A percentile compares a stretch with the other conserved stretches of the same genome.
phyloP scores from a whole-genome alignment of 2,113 vertebrate species.

The Solea solea region DNA sequence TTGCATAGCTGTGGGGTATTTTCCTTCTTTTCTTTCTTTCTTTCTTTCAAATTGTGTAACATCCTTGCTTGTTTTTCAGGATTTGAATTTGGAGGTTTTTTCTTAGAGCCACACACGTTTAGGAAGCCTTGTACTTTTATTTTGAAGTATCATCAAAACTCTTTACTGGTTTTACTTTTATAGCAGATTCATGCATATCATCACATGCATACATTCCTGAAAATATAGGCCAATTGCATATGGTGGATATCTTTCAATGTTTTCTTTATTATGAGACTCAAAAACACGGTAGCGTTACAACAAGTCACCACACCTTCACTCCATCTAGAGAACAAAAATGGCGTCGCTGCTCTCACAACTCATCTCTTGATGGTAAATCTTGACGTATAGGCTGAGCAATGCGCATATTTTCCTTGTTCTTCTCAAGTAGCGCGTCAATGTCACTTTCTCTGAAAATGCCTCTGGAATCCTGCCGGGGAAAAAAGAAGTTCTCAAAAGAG shows the following conservation, averaged over 20 bases:
- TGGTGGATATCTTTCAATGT: background rate
- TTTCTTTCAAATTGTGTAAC: too few species aligned
- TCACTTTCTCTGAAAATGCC: slow-evolving; percentile 40
- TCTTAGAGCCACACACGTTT: too few species aligned
- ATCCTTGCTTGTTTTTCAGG: too few species aligned
- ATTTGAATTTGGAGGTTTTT: too few species aligned
- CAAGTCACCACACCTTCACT: background rate
- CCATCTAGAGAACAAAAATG: background rate
- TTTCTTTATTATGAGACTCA: slow-evolving; percentile 19
- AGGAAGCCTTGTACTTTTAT: too few species aligned
- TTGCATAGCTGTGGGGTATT: too few species aligned
- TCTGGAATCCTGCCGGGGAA: slow-evolving; percentile 50
- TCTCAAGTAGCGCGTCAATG: slow-evolving; percentile 52
- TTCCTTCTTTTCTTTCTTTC: too few species aligned
- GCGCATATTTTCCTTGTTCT: slow-evolving; percentile 61
- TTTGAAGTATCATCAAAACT: too few species aligned
- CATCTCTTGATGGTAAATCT: slow-evolving; percentile 39
- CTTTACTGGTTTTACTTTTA: too few species aligned
- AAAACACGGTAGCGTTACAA: background rate
- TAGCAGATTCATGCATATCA: too few species aligned
- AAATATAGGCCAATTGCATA: background rate
- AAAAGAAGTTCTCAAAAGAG: background rate
- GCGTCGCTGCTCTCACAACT: slow-evolving; percentile 48
- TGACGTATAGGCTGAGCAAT: slow-evolving; percentile 42
- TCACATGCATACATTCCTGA: background rate